A percentile compares a stretch with the other conserved stretches of the same genome.
Conservation (phyloP, 2,888 invertebrate genomes). For the Tethea ocularis region DNA sequence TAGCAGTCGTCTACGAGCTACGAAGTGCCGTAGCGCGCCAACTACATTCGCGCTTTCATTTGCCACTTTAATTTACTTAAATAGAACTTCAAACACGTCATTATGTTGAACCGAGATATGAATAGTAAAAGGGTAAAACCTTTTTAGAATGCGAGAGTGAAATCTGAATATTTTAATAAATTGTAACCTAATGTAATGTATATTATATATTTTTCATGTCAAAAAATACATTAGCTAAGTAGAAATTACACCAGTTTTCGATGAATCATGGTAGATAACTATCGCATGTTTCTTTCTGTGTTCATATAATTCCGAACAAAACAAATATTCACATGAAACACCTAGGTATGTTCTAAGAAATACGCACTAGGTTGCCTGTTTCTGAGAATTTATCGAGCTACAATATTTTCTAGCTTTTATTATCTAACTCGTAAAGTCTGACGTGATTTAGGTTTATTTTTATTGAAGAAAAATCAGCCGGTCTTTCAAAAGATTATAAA, state of each 20-base stretch:
- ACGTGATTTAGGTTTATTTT: too few relatives aligned
- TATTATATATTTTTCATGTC: too few relatives aligned
- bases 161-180: too few relatives aligned
- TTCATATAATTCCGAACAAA: not conserved
- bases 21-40: slow-evolving; percentile 36
- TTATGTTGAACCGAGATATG: not conserved
- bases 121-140: not conserved
- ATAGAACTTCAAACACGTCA: not conserved
- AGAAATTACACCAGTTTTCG: not conserved
- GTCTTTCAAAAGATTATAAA: too few relatives aligned
- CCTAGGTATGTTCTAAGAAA: not conserved
- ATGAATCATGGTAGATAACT: not conserved
- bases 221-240: not conserved
- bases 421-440: too few relatives aligned
- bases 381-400: not conserved
- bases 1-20: slow-evolving; percentile 52
- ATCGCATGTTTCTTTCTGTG: not conserved
- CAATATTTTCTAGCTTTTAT: too few relatives aligned
- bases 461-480: too few relatives aligned
- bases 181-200: too few relatives aligned
- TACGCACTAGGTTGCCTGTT: not conserved
- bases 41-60: slow-evolving; percentile 18
- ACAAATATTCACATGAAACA: not conserved
- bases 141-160: not conserved
- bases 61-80: slow-evolving; percentile 9